A percentile compares a stretch with the other conserved stretches of the same genome.
These are phyloP conservation scores for Acropternis orthonyx DNA, from an alignment of 2,797 vertebrate genomes.

Conservation along the genomic window DNA sequence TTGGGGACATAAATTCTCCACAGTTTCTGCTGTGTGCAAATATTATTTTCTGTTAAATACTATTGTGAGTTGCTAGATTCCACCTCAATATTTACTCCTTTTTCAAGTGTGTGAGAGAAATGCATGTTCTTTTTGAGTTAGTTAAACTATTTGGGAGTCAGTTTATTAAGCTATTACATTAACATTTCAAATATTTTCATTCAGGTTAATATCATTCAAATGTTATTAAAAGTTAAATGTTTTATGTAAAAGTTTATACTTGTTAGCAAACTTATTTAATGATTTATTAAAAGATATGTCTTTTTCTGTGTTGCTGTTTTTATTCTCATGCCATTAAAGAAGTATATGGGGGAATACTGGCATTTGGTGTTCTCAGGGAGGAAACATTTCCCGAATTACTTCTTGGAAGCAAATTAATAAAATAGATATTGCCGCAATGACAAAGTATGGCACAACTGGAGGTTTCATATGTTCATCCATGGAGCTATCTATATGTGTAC, in stretches of 20 bases:
- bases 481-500: background rate
- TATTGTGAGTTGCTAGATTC: background rate
- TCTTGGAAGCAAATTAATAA: background rate
- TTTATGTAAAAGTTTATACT: constrained; percentile 22
- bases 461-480: background rate
- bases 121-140: background rate
- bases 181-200: background rate
- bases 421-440: background rate
- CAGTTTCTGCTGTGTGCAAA: background rate
- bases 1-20: background rate
- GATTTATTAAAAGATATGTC: background rate
- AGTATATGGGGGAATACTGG: background rate
- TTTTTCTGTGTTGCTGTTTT: constrained; percentile 16
- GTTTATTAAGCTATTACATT: constrained; percentile 31
- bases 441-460: background rate
- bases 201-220: background rate
- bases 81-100: background rate
- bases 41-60: background rate
- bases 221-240: background rate
- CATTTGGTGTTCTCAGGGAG: background rate
- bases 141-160: background rate
- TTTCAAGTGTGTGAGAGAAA: background rate
- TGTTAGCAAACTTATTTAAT: constrained; percentile 45
- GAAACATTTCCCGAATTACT: background rate
- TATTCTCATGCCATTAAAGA: constrained; percentile 1